Conservation (phyloP, 2,113 vertebrate species). For the Gasterosteus nipponicus region DNA sequence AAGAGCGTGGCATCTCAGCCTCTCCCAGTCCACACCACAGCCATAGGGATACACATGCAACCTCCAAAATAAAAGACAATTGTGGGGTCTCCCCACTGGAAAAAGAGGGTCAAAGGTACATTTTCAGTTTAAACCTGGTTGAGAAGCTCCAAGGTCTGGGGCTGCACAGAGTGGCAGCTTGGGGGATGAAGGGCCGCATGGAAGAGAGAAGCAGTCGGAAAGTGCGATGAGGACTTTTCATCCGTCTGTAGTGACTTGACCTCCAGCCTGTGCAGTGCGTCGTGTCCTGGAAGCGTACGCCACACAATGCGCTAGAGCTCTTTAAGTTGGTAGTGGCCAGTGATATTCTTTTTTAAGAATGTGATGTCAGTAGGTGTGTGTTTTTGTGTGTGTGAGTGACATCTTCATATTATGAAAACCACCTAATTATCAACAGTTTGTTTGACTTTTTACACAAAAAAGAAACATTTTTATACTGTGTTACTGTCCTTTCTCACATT, state of each 20-base stretch:
- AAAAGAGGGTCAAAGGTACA: slow-evolving; percentile 37
- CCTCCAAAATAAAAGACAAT: background rate
- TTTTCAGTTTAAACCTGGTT: slow-evolving; percentile 86
- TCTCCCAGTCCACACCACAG: slow-evolving; percentile 30
- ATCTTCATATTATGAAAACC: slow-evolving; percentile 68
- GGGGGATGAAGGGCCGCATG: slow-evolving; percentile 56
- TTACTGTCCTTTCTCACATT: slow-evolving; percentile 53
- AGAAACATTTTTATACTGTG: slow-evolving; percentile 55
- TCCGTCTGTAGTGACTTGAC: slow-evolving; percentile 44
- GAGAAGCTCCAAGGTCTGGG: slow-evolving; percentile 84
- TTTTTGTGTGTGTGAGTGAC: slow-evolving; percentile 11
- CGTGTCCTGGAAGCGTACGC: slow-evolving; percentile 43
- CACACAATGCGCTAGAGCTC: slow-evolving; percentile 54
- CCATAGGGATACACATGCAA: background rate
- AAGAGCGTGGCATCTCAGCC: slow-evolving; percentile 79
- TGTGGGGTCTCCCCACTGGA: background rate
- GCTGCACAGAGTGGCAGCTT: slow-evolving; percentile 83
- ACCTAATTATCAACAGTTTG: slow-evolving; percentile 40
- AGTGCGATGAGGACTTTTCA: slow-evolving; percentile 25
- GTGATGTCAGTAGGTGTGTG: background rate
- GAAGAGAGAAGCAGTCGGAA: slow-evolving; percentile 17
- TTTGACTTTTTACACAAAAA: slow-evolving; percentile 40
- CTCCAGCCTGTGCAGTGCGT: slow-evolving; percentile 39
- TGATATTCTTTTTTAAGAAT: slow-evolving; percentile 46
- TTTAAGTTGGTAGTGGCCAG: slow-evolving; percentile 28